Conservation (phyloP, 2,797 vertebrate genomes). For the Sebastiscus albofasciatus region DNA sequence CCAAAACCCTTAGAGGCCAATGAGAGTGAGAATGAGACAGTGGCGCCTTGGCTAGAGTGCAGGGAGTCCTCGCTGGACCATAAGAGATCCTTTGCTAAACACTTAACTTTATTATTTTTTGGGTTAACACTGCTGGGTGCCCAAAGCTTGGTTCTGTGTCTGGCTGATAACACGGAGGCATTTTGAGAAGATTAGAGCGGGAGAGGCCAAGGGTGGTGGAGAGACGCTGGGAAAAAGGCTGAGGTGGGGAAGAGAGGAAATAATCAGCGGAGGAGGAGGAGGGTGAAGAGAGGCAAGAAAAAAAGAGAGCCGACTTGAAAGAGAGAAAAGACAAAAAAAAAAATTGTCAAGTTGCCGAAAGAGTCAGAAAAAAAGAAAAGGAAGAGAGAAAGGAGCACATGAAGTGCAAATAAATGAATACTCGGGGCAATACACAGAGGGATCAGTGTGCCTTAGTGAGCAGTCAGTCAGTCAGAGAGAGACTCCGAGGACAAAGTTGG, state of each 20-base stretch:
- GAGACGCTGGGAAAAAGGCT: constrained; percentile 24
- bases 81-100: constrained; percentile 61
- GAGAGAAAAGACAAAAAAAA: constrained; percentile 7
- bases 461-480: constrained; percentile 44
- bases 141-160: constrained; percentile 61
- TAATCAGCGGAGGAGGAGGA: constrained; percentile 40
- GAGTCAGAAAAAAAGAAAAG: neutral
- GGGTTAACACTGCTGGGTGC: constrained; percentile 60
- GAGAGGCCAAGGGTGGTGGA: constrained; percentile 54
- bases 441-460: constrained; percentile 52
- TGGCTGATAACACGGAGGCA: constrained; percentile 69
- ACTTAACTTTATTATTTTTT: constrained; percentile 62
- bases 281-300: constrained; percentile 9
- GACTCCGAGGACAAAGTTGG: constrained; percentile 56
- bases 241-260: constrained; percentile 34
- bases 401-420: constrained; percentile 58
- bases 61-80: constrained; percentile 19
- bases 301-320: constrained; percentile 14
- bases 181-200: constrained; percentile 64
- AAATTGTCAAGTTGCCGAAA: neutral
- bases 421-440: constrained; percentile 32
- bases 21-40: neutral
- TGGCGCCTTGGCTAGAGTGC: neutral
- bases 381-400: constrained; percentile 14
- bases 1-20: neutral